Conservation (phyloP, 2,888 invertebrate genomes). For the Cerastis rubricosa region DNA sequence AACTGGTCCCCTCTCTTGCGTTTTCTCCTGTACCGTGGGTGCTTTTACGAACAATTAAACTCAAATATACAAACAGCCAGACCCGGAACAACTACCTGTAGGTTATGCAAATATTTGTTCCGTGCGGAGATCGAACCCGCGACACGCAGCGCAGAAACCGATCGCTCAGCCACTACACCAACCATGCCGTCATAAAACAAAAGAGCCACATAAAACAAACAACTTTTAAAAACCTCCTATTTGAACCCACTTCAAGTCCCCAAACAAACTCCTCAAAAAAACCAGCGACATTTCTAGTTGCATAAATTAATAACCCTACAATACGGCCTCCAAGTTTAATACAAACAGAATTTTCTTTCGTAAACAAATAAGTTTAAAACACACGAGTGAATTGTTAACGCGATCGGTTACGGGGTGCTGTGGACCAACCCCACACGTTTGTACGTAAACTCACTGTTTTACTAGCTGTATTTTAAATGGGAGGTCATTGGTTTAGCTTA, state of each 20-base stretch:
- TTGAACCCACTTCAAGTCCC: neutral
- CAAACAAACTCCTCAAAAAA: neutral
- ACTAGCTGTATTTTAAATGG: constrained; percentile 27
- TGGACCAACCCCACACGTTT: neutral
- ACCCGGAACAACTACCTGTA: no score
- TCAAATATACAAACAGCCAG: no score
- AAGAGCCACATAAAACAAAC: constrained; percentile 8
- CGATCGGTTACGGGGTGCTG: constrained; percentile 1
- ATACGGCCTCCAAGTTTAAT: constrained; percentile 30
- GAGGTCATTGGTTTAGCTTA: constrained; percentile 4
- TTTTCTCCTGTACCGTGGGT: no score
- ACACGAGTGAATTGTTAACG: constrained; percentile 27
- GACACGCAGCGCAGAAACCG: no score
- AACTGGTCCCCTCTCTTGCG: no score
- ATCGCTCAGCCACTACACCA: no score
- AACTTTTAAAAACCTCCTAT: neutral
- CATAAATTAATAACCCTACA: constrained; percentile 32
- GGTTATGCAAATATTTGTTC: no score
- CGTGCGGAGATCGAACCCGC: no score
- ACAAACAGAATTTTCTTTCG: constrained; percentile 16
- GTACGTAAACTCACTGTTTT: constrained; percentile 20
- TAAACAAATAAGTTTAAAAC: constrained; percentile 22
- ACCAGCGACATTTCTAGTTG: constrained; percentile 1
- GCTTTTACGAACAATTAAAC: no score
- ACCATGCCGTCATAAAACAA: constrained; percentile 33